Percentiles rank a stretch among this genome's conserved stretches.
Evolutionary conservation across 2,888 invertebrate species (phyloP).

Genomic region (Sesia apiformis): DNA sequence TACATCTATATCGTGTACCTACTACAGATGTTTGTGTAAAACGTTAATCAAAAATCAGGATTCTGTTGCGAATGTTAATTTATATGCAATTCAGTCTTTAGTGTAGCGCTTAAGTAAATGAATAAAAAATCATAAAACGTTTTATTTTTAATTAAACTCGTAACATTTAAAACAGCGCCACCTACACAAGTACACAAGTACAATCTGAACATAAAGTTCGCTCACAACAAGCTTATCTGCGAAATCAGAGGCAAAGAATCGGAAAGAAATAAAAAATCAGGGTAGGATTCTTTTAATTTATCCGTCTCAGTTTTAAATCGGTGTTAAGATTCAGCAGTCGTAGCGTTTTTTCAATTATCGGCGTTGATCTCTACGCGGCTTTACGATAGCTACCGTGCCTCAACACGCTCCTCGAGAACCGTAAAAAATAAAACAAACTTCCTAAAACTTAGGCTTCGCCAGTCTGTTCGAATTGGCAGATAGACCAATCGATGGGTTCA

Average conservation of each 20-base stretch:
- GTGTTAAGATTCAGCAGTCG: conserved; percentile 66
- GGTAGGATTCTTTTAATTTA: conserved; percentile 66
- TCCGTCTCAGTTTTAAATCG: conserved; percentile 66
- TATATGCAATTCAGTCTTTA: neutral
- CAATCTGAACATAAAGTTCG: conserved; percentile 57
- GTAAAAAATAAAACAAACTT: neutral
- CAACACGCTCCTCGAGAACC: conserved; percentile 30
- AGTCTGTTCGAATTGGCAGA: neutral
- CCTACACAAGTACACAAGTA: conserved; percentile 46
- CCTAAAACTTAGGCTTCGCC: neutral
- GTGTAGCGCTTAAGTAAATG: neutral
- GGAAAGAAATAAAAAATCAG: conserved; percentile 51
- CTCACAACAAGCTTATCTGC: conserved; percentile 56
- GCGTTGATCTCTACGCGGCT: conserved; percentile 55
- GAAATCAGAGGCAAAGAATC: conserved; percentile 45
- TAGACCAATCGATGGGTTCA: neutral
- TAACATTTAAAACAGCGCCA: conserved; percentile 33
- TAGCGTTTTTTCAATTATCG: conserved; percentile 65
- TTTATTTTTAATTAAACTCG: conserved; percentile 41
- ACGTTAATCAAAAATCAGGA: no score
- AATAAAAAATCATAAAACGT: conserved; percentile 12
- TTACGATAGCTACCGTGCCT: conserved; percentile 55
- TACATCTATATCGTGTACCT: no score
- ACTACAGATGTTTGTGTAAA: no score
- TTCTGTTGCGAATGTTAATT: no score